Evolutionary conservation across 2,113 vertebrate species (phyloP).

Genomic region (Nesospiza acunhae): DNA sequence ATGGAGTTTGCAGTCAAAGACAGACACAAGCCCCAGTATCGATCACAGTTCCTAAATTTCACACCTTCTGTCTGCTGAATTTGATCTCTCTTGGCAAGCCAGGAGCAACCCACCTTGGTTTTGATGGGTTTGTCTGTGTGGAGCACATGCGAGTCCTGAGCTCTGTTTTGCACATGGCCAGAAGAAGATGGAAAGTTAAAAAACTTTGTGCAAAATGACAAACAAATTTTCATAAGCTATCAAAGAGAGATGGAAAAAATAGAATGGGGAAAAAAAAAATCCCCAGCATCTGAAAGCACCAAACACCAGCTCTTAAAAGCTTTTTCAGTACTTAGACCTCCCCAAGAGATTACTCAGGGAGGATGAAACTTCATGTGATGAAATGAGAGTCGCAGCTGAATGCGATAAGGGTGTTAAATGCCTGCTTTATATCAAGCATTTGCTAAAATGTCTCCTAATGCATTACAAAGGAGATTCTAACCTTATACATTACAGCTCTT

Average conservation of each 20-base stretch:
- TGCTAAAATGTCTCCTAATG: conserved; percentile 44
- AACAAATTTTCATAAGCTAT: conserved; percentile 31
- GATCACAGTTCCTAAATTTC: conserved; percentile 6
- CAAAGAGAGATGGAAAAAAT: not conserved
- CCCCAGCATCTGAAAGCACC: not conserved
- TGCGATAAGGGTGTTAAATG: conserved; percentile 54
- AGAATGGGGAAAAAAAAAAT: not conserved
- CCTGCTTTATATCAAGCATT: conserved; percentile 1
- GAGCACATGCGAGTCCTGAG: not conserved
- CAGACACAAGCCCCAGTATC: not conserved
- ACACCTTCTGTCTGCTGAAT: conserved; percentile 26
- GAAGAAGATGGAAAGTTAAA: not conserved
- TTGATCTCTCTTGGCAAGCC: not conserved
- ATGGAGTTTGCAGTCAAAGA: not conserved
- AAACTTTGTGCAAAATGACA: not conserved
- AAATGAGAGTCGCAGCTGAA: conserved; percentile 42
- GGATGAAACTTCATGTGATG: conserved; percentile 61
- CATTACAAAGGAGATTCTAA: not conserved
- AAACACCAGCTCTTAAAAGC: conserved; percentile 63
- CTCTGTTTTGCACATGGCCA: not conserved
- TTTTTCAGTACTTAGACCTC: conserved; percentile 48
- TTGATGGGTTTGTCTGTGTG: not conserved
- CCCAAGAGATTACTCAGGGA: conserved; percentile 65
- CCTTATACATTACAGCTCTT: not conserved
- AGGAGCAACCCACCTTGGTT: not conserved